A percentile compares a stretch with the other conserved stretches of the same genome.
Conservation (phyloP, 2,888 invertebrate species). For the Gryllus longicercus region DNA sequence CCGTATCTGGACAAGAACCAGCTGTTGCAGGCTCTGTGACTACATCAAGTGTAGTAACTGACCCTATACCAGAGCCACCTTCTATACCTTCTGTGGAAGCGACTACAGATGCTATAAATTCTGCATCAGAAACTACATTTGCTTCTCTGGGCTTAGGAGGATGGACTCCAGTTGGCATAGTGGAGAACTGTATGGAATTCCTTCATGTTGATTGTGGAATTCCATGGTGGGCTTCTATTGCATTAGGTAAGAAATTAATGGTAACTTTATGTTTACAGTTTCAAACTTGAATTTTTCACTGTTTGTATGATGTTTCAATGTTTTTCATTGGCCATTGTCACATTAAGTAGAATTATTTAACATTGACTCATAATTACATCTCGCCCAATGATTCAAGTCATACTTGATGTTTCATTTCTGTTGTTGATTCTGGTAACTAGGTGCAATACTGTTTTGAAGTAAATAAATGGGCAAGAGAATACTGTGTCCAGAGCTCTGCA, state of each 20-base stretch:
- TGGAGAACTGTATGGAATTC: constrained; percentile 77
- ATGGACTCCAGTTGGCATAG: constrained; percentile 75
- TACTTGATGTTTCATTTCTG: no score
- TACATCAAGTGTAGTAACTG: not conserved
- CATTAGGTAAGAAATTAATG: constrained; percentile 55
- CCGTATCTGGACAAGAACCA: not conserved
- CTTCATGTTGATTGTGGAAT: constrained; percentile 75
- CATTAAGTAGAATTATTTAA: no score
- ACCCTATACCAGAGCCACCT: constrained; percentile 34
- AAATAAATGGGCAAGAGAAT: no score
- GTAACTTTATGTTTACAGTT: not conserved
- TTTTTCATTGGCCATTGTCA: no score
- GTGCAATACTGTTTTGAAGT: no score
- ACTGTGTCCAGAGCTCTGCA: no score
- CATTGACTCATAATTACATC: no score
- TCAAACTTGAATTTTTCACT: no score
- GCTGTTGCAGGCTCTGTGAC: not conserved
- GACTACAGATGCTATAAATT: constrained; percentile 22
- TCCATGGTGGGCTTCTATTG: constrained; percentile 93
- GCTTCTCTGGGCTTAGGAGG: constrained; percentile 78
- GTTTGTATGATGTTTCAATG: no score
- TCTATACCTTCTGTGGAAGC: constrained; percentile 18
- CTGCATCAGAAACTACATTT: constrained; percentile 69
- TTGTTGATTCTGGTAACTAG: no score
- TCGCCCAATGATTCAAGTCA: no score